Conservation (phyloP, 2,113 vertebrate genomes). For the Potamarius usumacintae region DNA sequence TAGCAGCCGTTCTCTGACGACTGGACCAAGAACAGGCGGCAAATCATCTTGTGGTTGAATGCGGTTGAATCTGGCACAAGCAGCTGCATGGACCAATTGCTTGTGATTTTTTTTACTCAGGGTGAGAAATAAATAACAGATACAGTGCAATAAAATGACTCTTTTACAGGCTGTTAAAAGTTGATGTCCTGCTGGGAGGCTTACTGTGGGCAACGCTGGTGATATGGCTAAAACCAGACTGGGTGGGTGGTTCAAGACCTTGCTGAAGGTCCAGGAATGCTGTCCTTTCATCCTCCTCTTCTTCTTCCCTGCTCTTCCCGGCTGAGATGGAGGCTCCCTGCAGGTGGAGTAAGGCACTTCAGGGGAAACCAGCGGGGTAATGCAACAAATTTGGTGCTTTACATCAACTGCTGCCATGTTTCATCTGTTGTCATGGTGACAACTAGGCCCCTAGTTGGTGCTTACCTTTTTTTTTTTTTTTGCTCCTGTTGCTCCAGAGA, state of each 20-base stretch:
- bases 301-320: constrained; percentile 62
- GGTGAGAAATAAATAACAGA: constrained; percentile 57
- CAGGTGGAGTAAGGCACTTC: constrained; percentile 55
- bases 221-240: constrained; percentile 43
- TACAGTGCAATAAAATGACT: constrained; percentile 45
- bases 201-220: constrained; percentile 29
- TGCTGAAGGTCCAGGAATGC: constrained; percentile 43
- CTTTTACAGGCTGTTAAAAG: constrained; percentile 58
- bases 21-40: constrained; percentile 39
- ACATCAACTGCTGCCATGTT: constrained; percentile 61
- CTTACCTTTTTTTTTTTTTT: constrained; percentile 54
- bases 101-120: constrained; percentile 45
- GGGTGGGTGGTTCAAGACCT: constrained; percentile 26
- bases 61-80: constrained; percentile 41
- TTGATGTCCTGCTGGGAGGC: constrained; percentile 46
- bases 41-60: constrained; percentile 47
- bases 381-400: constrained; percentile 63
- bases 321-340: constrained; percentile 57
- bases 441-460: constrained; percentile 44
- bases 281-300: constrained; percentile 35
- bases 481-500: constrained; percentile 47
- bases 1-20: constrained; percentile 28
- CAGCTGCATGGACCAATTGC: constrained; percentile 39
- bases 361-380: constrained; percentile 58
- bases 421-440: constrained; percentile 62